Percentiles rank a stretch among this genome's conserved stretches.
Evolutionary conservation across 2,113 vertebrate genomes (phyloP).

Genomic region (Mobula hypostoma): DNA sequence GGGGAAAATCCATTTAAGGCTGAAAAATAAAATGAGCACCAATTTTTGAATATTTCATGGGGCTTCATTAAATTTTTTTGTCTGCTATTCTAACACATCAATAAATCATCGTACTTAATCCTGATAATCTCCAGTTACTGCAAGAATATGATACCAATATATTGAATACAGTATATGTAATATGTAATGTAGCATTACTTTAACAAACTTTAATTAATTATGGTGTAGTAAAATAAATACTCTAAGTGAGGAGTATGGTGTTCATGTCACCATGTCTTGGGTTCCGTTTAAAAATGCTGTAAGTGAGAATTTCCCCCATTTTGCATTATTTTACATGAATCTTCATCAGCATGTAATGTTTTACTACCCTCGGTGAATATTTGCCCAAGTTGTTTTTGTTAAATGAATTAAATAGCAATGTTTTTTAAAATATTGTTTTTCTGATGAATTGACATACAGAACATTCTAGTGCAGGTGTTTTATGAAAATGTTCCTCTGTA

Average conservation of each 20-base stretch:
- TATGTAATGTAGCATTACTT: neutral
- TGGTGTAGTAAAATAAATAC: neutral
- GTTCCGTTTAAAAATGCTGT: neutral
- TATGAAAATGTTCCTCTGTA: neutral
- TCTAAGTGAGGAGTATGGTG: neutral
- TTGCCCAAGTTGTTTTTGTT: neutral
- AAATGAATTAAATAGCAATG: neutral
- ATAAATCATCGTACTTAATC: neutral
- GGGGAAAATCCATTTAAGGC: constrained; percentile 1
- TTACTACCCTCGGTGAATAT: neutral
- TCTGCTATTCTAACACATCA: neutral
- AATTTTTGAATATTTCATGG: neutral
- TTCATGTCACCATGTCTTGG: neutral
- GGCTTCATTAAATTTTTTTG: neutral
- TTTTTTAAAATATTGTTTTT: neutral
- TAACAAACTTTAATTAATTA: neutral
- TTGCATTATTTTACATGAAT: neutral
- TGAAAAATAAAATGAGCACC: neutral
- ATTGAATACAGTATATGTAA: neutral
- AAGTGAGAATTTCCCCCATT: neutral
- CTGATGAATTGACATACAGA: neutral
- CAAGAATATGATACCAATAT: neutral
- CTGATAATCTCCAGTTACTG: neutral
- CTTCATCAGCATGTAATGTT: neutral
- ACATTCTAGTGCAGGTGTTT: neutral